Conservation (phyloP, 2,113 vertebrate genomes). For the Hippocampus zosterae region DNA sequence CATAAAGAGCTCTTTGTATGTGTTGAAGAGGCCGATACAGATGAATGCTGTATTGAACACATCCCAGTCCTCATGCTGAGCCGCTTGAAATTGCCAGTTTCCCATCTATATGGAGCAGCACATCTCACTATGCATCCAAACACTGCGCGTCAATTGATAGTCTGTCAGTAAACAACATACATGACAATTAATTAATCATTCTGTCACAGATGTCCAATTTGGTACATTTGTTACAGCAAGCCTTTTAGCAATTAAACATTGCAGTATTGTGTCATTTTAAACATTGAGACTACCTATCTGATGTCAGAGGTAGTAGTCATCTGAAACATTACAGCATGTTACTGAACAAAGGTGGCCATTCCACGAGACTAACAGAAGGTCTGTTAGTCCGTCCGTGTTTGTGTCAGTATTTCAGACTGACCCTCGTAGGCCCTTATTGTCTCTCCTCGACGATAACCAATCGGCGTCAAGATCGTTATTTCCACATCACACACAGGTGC, state of each 20-base stretch:
- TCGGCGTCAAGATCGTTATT: too few relatives aligned
- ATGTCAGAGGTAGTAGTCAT: background rate
- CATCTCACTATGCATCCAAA: background rate
- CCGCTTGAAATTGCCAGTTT: conserved; percentile 50
- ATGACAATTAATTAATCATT: background rate
- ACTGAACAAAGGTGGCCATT: too few relatives aligned
- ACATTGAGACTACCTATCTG: background rate
- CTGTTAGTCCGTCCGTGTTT: too few relatives aligned
- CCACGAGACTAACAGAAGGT: too few relatives aligned
- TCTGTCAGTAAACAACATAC: background rate
- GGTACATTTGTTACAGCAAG: background rate
- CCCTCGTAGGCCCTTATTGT: too few relatives aligned
- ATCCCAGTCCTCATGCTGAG: conserved; percentile 55
- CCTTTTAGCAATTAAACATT: background rate
- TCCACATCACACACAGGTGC: too few relatives aligned
- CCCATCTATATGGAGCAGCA: conserved; percentile 8
- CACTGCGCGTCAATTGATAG: background rate
- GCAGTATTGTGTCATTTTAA: background rate
- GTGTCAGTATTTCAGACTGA: too few relatives aligned
- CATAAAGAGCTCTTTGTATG: conserved; percentile 72
- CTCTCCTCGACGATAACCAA: too few relatives aligned
- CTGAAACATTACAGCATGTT: background rate
- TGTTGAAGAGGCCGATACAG: conserved; percentile 38
- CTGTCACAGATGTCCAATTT: background rate
- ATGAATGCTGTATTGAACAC: conserved; percentile 60